Evolutionary conservation across 1,140 invertebrate species (phyloP), one percentile per base, ranked within the genome.

Genomic region (Drosophila ambigua): DNA sequence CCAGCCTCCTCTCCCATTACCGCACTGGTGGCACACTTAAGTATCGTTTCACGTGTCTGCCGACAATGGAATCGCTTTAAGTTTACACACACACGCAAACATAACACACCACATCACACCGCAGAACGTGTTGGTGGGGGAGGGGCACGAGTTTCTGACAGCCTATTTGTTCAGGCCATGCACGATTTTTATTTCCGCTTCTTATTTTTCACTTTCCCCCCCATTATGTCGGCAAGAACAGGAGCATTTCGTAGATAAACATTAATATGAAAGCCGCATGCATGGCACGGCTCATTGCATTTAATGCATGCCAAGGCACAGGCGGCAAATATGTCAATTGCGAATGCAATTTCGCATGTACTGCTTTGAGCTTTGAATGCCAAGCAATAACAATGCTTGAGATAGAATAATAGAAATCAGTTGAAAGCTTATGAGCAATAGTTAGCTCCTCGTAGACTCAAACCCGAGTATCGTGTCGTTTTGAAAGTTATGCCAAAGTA

Each of bases 31-130:
- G 5, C 31, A 5, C 53, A 8, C 73, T 72, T 85, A 81, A 78
- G 65, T 61, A 67, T 64, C 61, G 13, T 23, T 53, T 87, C 64
- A 81, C 59, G 77, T 87, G 82, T 52, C 50, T 61, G 49, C 24
- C 16, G 15, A 58, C 45, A 51, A 67, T 72, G 57, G 31, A 26
- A 35, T 20, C 35, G 55, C 57, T 79, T 84, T 77, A 79, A 84
- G 72, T 79, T 75, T 64, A 63, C 71, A 54, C n/a, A 43, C 45
- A 50, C 55, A 49, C 50, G 24, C 23, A 44, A 16, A 20, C 15
- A 11, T 35, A 35, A 9, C 31, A 39, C 11, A 39, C 35, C 8
- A 35, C 43, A 66, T 4, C 43, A 35, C 28, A 66, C 7, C 44
- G 24, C 23, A 55, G 35, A 64, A 53, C 64, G 41, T 43, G 20